Evolutionary conservation across 1,140 invertebrate genomes (phyloP).

Genomic region (Tribolium castaneum): DNA sequence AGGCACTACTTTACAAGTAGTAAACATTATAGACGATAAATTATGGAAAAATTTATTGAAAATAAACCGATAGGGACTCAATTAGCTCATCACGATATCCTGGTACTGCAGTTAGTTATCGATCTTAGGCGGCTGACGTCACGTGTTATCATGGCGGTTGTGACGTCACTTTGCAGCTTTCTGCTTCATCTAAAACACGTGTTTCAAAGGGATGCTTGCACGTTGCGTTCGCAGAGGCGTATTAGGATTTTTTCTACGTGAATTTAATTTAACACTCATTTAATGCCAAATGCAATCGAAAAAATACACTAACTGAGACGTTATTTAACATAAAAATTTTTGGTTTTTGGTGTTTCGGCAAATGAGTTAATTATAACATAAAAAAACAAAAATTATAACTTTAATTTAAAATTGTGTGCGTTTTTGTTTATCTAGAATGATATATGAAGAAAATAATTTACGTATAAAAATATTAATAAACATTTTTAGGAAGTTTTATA

Average conservation of each 20-base stretch:
- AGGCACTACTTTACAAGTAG: not conserved
- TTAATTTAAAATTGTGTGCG: too few species aligned
- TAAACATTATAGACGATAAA: not conserved
- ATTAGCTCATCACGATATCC: constrained; percentile 41
- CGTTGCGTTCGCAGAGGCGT: not conserved
- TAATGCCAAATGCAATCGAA: too few species aligned
- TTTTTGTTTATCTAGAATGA: too few species aligned
- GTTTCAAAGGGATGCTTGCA: constrained; percentile 12
- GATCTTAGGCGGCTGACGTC: constrained; percentile 62
- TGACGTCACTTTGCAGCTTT: constrained; percentile 64
- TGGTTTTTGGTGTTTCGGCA: too few species aligned
- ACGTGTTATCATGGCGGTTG: constrained; percentile 63
- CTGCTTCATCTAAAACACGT: constrained; percentile 55
- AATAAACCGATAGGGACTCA: constrained; percentile 40
- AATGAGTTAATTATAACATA: too few species aligned
- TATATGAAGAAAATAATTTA: too few species aligned
- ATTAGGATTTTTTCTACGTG: not conserved
- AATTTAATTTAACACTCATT: not conserved
- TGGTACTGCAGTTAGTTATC: constrained; percentile 56
- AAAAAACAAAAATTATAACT: too few species aligned
- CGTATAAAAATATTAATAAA: too few species aligned
- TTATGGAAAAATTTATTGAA: constrained; percentile 16
- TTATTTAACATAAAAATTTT: too few species aligned
- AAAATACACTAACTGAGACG: too few species aligned
- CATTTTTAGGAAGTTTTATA: too few species aligned